Base-by-base conservation (phyloP, 2,888 invertebrate genomes). In the Abscondita cerata region DNA sequence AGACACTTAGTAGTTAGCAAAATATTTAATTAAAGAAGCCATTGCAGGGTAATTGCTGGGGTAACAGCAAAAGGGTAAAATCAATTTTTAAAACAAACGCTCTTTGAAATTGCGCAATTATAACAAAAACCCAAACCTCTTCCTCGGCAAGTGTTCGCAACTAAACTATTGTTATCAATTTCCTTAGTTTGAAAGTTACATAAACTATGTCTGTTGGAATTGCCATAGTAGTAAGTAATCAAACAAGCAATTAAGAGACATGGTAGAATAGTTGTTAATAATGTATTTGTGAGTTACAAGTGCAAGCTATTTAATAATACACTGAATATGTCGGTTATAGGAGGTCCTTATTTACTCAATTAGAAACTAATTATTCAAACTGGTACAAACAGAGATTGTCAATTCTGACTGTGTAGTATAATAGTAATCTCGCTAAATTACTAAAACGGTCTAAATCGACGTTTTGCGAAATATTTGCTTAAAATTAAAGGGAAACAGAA, bases 291-390 rank as follows among this genome's bases (percentile, higher is more conserved):
- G 47, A 55, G 34, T 40, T 40, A 38, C 55, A 41, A 36, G 20
- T 52, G 33, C 51, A 38, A 51, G 40, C 53, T 51, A 51, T 38
- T 47, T 33, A 56, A 57, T 57, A 62, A 52, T 47, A 44, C 62
- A 53, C 6, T 18, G 16, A 52, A 50, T 57, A 12, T 25, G 58
- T 52, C 58, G 52, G 20, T 44, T 31, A 34, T 48, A 40, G 44
- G 38, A 34, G 50, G 34, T 41, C 46, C 61, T 56, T 62, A 62
- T 57, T 62, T 57, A 33, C 62, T 47, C 62, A 62, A 62, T 62
- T 62, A 62, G 56, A 57, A 57, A 57, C 62, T 62, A 62, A 62
- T 62, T 62, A 62, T 52, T 52, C 62, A 48, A 53, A 62, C 31
- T 57, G 57, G 31, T 47, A 36, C 46, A 44, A 56, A 61, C 51